Percentiles rank a stretch among this genome's conserved stretches.
Evolutionary conservation across 2,113 vertebrate species (phyloP).

Genomic region (Athene cunicularia): DNA sequence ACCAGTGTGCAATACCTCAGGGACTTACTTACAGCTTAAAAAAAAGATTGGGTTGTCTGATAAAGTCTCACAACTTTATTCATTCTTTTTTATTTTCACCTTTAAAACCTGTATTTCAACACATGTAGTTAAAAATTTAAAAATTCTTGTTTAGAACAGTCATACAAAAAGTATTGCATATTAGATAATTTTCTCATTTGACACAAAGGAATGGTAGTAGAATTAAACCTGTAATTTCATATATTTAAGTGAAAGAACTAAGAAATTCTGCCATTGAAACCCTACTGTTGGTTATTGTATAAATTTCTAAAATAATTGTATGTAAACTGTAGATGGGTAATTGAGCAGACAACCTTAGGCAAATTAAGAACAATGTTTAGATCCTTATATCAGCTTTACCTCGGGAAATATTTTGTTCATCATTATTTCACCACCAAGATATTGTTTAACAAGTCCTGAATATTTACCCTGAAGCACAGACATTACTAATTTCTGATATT

Average conservation of each 20-base stretch:
- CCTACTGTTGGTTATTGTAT: neutral
- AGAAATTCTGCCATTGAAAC: neutral
- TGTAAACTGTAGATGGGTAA: neutral
- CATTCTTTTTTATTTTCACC: neutral
- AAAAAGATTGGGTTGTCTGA: neutral
- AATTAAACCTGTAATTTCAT: neutral
- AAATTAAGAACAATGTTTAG: neutral
- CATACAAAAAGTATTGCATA: fast-evolving
- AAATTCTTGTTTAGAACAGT: neutral
- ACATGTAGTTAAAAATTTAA: neutral
- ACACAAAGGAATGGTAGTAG: neutral
- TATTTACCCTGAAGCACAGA: neutral
- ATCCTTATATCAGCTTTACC: neutral
- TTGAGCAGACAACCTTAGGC: neutral
- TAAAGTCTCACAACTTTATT: neutral
- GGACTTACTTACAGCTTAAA: neutral
- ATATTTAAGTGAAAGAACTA: neutral
- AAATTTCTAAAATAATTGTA: neutral
- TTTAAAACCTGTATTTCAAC: neutral
- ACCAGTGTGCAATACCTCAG: neutral
- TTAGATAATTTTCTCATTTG: neutral
- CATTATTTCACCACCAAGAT: neutral
- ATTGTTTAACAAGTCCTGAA: neutral
- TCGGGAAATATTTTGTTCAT: neutral
- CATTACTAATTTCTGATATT: neutral